Percentiles rank a stretch among this genome's conserved stretches.
phyloP scores from a whole-genome alignment of 2,113 vertebrate genomes.

The Eublepharis macularius region DNA sequence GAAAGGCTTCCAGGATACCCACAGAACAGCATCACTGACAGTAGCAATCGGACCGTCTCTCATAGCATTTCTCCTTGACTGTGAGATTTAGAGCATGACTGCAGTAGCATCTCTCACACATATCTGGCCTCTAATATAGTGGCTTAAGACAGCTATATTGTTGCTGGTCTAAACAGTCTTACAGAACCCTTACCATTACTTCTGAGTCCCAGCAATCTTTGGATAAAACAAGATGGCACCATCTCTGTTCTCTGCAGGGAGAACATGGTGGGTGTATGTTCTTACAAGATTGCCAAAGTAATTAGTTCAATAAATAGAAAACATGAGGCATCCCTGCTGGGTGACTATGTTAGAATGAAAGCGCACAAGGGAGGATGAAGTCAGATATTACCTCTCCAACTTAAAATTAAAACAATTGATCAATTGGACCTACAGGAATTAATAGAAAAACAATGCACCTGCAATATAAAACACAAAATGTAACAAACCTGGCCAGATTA shows the following conservation, averaged over 20 bases:
- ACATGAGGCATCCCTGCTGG: conserved; percentile 35
- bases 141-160: not conserved
- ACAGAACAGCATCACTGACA: not conserved
- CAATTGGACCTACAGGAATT: conserved; percentile 59
- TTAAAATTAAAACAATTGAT: conserved; percentile 73
- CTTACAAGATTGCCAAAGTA: conserved; percentile 6
- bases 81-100: conserved; percentile 10
- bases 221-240: conserved; percentile 6
- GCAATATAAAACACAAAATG: conserved; percentile 42
- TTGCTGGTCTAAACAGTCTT: not conserved
- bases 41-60: not conserved
- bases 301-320: conserved; percentile 24
- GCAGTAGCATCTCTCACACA: not conserved
- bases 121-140: not conserved
- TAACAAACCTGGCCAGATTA: conserved; percentile 6
- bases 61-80: not conserved
- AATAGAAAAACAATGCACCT: conserved; percentile 52
- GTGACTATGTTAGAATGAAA: conserved; percentile 40
- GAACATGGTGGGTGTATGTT: not conserved
- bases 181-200: not conserved
- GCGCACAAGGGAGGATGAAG: conserved; percentile 44
- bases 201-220: not conserved
- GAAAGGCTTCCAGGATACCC: not conserved
- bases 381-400: conserved; percentile 56
- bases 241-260: not conserved